Evolutionary conservation across 2,797 vertebrate genomes (phyloP).

Genomic region (Ctenopoma kingsleyae): DNA sequence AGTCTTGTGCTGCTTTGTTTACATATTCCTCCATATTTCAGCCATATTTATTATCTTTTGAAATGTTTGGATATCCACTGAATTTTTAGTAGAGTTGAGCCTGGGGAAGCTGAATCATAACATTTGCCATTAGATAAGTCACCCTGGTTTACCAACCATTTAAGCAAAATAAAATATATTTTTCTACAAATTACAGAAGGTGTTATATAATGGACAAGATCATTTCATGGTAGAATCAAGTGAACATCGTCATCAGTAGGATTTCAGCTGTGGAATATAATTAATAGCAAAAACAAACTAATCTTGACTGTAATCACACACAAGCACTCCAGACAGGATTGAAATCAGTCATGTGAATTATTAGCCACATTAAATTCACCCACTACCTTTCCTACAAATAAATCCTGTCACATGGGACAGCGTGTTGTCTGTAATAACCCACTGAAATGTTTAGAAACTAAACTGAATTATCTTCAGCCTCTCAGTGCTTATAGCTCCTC

Average conservation of each 20-base stretch:
- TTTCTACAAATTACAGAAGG: background rate
- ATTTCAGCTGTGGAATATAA: no score
- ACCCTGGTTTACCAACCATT: background rate
- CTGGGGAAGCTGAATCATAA: no score
- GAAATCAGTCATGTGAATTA: background rate
- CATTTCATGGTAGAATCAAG: no score
- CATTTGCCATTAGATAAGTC: background rate
- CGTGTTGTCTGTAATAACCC: background rate
- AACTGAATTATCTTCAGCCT: background rate
- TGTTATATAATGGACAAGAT: background rate
- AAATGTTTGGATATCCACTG: background rate
- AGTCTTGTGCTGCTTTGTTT: no score
- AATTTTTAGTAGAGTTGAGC: no score
- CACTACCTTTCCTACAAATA: background rate
- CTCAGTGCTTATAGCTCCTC: constrained; percentile 3
- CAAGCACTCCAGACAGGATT: background rate
- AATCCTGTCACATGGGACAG: background rate
- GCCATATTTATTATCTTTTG: background rate
- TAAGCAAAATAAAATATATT: background rate
- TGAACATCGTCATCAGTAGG: no score
- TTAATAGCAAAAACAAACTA: no score
- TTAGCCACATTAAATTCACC: background rate
- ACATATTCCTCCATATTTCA: background rate
- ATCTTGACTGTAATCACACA: background rate
- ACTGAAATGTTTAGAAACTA: background rate